These are phyloP conservation scores for Nomada ferruginata DNA, from an alignment of 2,888 invertebrate species.

Conservation along the genomic window DNA sequence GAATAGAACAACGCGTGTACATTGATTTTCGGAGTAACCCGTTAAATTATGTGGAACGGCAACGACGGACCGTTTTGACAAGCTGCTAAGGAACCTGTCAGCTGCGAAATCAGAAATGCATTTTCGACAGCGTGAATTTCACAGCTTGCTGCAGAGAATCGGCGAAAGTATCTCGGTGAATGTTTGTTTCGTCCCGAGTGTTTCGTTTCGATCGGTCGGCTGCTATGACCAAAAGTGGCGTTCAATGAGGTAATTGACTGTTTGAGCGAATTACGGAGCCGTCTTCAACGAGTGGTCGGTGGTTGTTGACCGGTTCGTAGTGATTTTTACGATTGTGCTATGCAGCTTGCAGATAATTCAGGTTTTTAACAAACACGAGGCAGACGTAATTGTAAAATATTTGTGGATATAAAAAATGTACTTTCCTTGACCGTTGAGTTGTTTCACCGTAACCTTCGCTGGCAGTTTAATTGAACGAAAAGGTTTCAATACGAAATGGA, in stretches of 20 bases:
- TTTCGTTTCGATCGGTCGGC: no score
- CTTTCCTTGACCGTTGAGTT: no score
- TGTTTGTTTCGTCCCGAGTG: not conserved
- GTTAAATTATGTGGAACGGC: conserved; percentile 8
- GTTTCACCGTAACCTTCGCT: not conserved
- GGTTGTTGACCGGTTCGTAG: conserved; percentile 31
- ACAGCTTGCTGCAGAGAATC: not conserved
- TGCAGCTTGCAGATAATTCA: no score
- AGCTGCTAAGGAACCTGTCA: not conserved
- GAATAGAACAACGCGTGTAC: no score
- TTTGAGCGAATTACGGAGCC: conserved; percentile 48
- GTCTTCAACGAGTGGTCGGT: conserved; percentile 23
- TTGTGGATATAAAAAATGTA: no score
- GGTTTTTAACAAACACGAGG: no score
- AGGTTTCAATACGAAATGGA: not conserved
- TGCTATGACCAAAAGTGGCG: conserved; percentile 30
- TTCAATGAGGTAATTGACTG: conserved; percentile 61
- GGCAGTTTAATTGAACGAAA: not conserved
- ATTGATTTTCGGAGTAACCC: not conserved
- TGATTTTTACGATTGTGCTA: not conserved
- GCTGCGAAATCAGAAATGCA: no score
- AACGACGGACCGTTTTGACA: not conserved
- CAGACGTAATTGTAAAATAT: no score
- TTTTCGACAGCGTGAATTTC: not conserved
- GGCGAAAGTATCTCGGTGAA: conserved; percentile 7